These are phyloP conservation scores for Dreissena polymorpha DNA, from an alignment of 1,140 invertebrate genomes.

Conservation along the genomic window DNA sequence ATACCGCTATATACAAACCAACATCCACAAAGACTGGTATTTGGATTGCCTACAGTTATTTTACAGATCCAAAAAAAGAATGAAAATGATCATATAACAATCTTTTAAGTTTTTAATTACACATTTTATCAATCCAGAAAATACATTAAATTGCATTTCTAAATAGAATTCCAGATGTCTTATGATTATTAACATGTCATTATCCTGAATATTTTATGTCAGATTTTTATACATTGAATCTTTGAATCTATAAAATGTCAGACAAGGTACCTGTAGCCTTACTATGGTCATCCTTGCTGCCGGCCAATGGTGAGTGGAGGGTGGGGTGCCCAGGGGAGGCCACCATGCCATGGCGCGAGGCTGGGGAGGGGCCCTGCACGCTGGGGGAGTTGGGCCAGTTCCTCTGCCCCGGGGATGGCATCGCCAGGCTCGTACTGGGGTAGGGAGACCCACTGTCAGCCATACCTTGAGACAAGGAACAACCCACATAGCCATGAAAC, in stretches of 20 bases:
- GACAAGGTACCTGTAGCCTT: constrained; percentile 62
- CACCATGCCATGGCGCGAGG: constrained; percentile 79
- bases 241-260: too few species aligned
- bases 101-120: too few species aligned
- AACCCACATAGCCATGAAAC: too few species aligned
- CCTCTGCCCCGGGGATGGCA: constrained; percentile 87
- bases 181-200: background rate
- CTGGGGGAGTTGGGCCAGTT: constrained; percentile 94
- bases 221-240: background rate
- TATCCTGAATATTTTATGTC: background rate
- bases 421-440: constrained; percentile 81
- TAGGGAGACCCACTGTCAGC: constrained; percentile 78
- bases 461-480: constrained; percentile 63
- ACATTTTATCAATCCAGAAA: too few species aligned
- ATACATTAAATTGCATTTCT: too few species aligned
- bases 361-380: constrained; percentile 90
- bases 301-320: constrained; percentile 78
- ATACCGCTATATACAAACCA: too few species aligned
- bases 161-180: background rate
- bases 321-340: constrained; percentile 84
- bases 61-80: too few species aligned
- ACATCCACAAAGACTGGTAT: too few species aligned
- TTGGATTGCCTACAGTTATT: too few species aligned
- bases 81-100: too few species aligned
- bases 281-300: constrained; percentile 66